Conservation (phyloP, 2,113 vertebrate genomes). For the Halcyon senegalensis region DNA sequence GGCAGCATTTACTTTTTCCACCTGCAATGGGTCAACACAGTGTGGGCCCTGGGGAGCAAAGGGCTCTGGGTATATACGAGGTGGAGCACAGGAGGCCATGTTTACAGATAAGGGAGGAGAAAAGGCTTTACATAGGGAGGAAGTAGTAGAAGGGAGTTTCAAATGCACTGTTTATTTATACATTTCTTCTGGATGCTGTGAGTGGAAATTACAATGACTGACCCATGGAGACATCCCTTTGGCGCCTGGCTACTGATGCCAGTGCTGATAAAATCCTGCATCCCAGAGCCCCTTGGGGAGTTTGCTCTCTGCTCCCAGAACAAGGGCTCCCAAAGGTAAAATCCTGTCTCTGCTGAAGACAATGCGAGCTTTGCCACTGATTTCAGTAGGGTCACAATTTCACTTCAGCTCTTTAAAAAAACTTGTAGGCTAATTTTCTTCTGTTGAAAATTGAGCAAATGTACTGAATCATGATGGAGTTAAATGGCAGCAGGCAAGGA, state of each 20-base stretch:
- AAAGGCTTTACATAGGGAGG: neutral
- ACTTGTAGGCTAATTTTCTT: neutral
- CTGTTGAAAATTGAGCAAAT: neutral
- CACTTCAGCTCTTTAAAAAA: neutral
- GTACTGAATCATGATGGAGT: neutral
- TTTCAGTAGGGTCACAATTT: neutral
- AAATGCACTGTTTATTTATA: neutral
- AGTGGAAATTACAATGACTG: neutral
- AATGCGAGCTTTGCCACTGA: neutral
- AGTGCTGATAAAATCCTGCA: neutral
- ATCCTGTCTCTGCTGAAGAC: neutral
- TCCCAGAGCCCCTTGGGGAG: neutral
- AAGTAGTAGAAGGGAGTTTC: neutral
- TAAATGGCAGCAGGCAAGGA: neutral
- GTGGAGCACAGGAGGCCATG: neutral
- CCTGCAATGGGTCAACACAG: neutral
- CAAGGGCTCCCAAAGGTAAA: neutral
- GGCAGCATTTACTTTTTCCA: neutral
- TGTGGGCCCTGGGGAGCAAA: neutral
- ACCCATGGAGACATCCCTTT: neutral
- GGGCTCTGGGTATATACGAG: rapidly evolving
- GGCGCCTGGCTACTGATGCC: neutral
- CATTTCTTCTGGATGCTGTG: neutral
- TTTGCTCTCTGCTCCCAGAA: neutral
- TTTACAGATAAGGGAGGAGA: neutral